A percentile compares a stretch with the other conserved stretches of the same genome.
phyloP scores from a whole-genome alignment of 2,797 vertebrate genomes.

The Microcaecilia unicolor region DNA sequence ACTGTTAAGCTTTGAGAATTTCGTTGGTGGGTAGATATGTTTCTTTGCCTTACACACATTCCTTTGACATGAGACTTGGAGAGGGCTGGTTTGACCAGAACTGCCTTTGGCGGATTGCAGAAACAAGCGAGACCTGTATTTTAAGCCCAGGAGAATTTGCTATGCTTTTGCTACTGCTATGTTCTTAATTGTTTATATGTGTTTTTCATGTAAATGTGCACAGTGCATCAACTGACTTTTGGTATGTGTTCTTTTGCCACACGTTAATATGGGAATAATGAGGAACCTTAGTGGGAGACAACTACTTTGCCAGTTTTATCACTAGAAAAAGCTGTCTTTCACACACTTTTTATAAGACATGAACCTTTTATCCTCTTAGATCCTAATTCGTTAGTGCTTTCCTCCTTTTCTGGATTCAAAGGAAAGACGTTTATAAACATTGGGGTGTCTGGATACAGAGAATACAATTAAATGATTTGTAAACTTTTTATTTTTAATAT shows the following conservation, averaged over 20 bases:
- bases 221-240: too few species aligned
- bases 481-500: too few species aligned
- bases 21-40: conserved; percentile 5
- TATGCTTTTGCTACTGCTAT: conserved; percentile 63
- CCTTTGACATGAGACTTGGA: conserved; percentile 54
- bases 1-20: conserved; percentile 21
- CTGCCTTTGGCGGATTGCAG: conserved; percentile 38
- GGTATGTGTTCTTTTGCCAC: too few species aligned
- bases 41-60: conserved; percentile 45
- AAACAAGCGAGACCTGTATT: conserved; percentile 35
- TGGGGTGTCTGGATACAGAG: too few species aligned
- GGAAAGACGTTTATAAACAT: too few species aligned
- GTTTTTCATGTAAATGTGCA: conserved; percentile 34
- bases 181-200: too few species aligned
- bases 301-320: conserved; percentile 3
- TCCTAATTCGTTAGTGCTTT: too few species aligned
- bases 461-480: too few species aligned
- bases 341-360: too few species aligned
- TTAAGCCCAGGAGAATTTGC: conserved; percentile 37
- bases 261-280: conserved; percentile 2
- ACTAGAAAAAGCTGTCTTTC: conserved; percentile 49
- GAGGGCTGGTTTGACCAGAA: conserved; percentile 59
- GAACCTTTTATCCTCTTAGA: too few species aligned
- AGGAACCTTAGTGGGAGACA: conserved; percentile 23
- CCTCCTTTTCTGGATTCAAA: too few species aligned